These are phyloP conservation scores for Megastigmus dorsalis DNA, from an alignment of 2,888 invertebrate species.

Conservation along the genomic window DNA sequence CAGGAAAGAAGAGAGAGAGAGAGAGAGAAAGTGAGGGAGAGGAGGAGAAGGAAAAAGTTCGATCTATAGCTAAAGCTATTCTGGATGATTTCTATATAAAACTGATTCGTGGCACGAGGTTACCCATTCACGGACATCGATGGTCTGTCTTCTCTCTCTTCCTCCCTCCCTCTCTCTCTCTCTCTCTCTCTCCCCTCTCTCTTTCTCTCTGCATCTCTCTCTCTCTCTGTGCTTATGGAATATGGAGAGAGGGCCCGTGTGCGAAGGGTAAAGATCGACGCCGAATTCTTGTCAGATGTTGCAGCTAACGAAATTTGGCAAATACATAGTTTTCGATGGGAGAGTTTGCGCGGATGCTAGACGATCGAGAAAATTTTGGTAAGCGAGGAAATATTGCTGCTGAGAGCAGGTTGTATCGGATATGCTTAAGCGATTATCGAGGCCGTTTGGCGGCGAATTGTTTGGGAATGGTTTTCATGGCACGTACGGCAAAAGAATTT, in stretches of 20 bases:
- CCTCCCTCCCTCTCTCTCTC: no score
- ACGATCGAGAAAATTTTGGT: neutral
- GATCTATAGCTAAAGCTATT: no score
- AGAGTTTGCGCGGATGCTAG: no score
- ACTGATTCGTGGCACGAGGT: no score
- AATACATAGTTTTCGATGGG: no score
- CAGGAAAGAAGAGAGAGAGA: slow-evolving; percentile 5
- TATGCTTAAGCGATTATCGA: no score
- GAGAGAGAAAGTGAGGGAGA: neutral
- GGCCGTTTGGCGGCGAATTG: no score
- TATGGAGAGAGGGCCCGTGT: neutral
- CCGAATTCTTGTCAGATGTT: neutral
- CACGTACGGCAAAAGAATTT: neutral
- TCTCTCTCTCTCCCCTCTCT: neutral
- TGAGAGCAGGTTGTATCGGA: no score
- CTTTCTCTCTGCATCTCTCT: neutral
- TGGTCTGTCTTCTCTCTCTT: no score
- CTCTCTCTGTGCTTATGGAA: neutral
- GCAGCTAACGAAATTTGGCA: no score
- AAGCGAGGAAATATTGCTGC: neutral
- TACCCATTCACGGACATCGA: neutral
- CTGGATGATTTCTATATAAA: slow-evolving; percentile 11
- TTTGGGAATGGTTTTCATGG: no score
- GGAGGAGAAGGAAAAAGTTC: no score
- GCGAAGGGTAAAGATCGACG: neutral